Base-by-base conservation (phyloP, 2,113 vertebrate genomes). In the Caloenas nicobarica region DNA sequence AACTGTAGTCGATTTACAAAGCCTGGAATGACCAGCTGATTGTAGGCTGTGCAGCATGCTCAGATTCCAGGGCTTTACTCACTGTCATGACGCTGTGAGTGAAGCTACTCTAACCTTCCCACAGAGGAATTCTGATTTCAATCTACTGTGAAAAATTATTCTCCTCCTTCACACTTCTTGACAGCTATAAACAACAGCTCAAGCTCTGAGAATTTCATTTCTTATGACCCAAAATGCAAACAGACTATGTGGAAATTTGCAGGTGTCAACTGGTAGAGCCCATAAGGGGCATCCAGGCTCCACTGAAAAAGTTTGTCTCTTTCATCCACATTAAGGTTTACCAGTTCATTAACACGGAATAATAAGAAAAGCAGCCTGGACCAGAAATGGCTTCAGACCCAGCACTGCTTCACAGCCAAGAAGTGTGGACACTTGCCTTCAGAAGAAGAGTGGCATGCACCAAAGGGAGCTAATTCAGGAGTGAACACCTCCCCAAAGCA, bases 201-300 rank as follows among this genome's bases (percentile, higher is more conserved):
- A 9, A 73, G 86, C 53, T 64, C 18, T 42, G 44, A 81, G 22
- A 81, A 81, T 31, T 57, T 54, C 33, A 70, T 26, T 76, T 86
- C 33, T 72, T 73, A 56, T 13, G 87, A 83, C 10, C 16, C 31
- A 33, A 70, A 91, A 51, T 66, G 36, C 64, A 93, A 81, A 81
- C 13, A 2, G 0, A 57, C 18, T 29, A 33, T 0, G 4, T 0
- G 0, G 54, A 81, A 78, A 83, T 56, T 28, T 25, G 34, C 48
- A 83, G 8, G 34, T 13, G 33, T 72, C 40, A 42, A 18, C 10
- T 48, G 33, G 57, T 29, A 81, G 33, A 73, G 38, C 33, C 9
- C 68, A 60, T 0, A 1, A 66, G 57, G 36, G 50, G 61, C 3
- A 3, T n/a, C 14, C 2, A 0, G 31, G n/a, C 42, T 68, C 53